Percentiles rank a stretch among this genome's conserved stretches.
Evolutionary conservation across 53 echinoderm and acorn worm genomes (phyloP).

Genomic region (Paelopatides confundens): DNA sequence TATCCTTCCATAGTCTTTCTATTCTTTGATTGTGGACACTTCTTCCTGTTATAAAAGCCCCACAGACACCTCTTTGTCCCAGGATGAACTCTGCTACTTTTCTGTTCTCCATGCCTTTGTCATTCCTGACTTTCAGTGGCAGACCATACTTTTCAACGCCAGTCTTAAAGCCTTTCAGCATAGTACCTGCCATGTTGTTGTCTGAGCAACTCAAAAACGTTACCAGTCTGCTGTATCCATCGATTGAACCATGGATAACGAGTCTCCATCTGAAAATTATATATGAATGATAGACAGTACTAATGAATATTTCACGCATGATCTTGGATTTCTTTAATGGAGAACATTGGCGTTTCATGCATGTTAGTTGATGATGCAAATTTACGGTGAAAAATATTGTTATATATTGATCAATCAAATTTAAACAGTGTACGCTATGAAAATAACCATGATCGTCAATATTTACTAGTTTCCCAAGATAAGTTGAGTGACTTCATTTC

Average conservation of each 20-base stretch:
- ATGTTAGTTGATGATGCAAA: too few relatives aligned
- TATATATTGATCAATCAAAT: too few relatives aligned
- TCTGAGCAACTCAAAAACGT: slow-evolving; percentile 56
- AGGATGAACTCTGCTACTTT: slow-evolving; percentile 48
- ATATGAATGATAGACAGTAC: too few relatives aligned
- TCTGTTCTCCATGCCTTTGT: slow-evolving; percentile 52
- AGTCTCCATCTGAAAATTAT: slow-evolving; percentile 77
- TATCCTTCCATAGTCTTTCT: slow-evolving; percentile 70
- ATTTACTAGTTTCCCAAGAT: too few relatives aligned
- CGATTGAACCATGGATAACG: slow-evolving; percentile 72
- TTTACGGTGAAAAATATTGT: too few relatives aligned
- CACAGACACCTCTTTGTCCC: slow-evolving; percentile 45
- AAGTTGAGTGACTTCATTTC: too few relatives aligned
- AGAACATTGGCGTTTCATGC: too few relatives aligned
- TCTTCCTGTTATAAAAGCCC: slow-evolving; percentile 44
- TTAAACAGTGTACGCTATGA: too few relatives aligned
- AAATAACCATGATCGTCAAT: too few relatives aligned
- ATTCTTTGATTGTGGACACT: slow-evolving; percentile 69
- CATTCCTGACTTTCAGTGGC: slow-evolving; percentile 56
- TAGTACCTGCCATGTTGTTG: slow-evolving; percentile 41
- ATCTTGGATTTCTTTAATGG: too few relatives aligned
- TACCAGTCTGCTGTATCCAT: slow-evolving; percentile 68
- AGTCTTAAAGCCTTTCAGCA: slow-evolving; percentile 9
- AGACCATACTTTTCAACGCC: slow-evolving; percentile 62
- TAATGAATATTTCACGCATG: too few relatives aligned